Conservation (phyloP, 2,113 vertebrate genomes). For the Epinephelus lanceolatus region DNA sequence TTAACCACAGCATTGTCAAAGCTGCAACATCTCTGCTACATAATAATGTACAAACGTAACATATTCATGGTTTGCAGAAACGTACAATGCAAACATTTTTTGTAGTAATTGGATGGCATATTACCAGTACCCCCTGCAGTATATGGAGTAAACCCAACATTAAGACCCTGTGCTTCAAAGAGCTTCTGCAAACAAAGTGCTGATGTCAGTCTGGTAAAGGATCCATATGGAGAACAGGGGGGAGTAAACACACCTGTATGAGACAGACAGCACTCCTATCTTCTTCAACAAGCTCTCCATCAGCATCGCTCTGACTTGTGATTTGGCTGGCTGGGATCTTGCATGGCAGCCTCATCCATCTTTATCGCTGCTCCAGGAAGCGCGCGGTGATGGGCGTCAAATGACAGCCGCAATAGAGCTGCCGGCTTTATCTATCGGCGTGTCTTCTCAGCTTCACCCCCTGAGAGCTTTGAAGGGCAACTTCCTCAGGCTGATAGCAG, state of each 20-base stretch:
- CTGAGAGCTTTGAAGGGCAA: conserved; percentile 62
- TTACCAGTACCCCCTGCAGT: background rate
- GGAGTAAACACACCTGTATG: conserved; percentile 25
- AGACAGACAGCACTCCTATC: conserved; percentile 34
- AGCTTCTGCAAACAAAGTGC: background rate
- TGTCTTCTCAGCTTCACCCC: conserved; percentile 55
- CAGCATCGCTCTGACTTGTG: conserved; percentile 42
- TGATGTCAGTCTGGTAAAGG: background rate
- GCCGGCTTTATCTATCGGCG: conserved; percentile 58
- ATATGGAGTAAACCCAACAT: background rate
- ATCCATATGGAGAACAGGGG: conserved; percentile 10
- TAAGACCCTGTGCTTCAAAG: background rate
- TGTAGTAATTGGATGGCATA: too few species aligned
- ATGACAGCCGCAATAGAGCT: conserved; percentile 61
- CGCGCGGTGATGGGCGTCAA: conserved; percentile 34
- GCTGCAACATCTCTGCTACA: too few species aligned
- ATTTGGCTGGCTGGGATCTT: conserved; percentile 39
- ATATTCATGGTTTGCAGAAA: too few species aligned
- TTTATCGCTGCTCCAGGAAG: conserved; percentile 52
- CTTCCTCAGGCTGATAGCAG: conserved; percentile 48
- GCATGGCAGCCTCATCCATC: conserved; percentile 65
- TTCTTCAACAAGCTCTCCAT: conserved; percentile 40
- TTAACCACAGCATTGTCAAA: too few species aligned
- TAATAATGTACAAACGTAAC: too few species aligned
- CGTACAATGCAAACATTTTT: too few species aligned